A percentile compares a stretch with the other conserved stretches of the same genome.
These are phyloP conservation scores for Pangasius djambal DNA, from an alignment of 2,797 vertebrate species.

Conservation along the genomic window DNA sequence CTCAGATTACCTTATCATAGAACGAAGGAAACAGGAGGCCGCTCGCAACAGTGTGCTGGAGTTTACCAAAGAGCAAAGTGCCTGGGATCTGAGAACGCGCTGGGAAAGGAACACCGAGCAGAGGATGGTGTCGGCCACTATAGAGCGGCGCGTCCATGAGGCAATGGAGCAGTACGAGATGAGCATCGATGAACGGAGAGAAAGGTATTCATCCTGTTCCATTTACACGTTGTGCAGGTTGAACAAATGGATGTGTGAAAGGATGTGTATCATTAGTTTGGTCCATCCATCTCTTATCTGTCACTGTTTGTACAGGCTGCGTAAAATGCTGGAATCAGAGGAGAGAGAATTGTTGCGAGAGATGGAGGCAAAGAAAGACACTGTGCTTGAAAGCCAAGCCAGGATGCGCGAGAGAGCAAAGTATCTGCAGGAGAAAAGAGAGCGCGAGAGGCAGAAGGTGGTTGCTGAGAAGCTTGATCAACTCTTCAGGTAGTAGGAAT, in stretches of 20 bases:
- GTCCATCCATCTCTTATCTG: not conserved
- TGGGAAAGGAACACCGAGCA: conserved; percentile 73
- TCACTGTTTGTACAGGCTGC: conserved; percentile 74
- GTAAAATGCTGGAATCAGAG: conserved; percentile 80
- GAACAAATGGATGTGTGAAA: not conserved
- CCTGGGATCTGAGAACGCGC: conserved; percentile 49
- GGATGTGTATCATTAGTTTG: not conserved
- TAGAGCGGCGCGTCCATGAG: conserved; percentile 67
- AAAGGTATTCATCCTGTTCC: conserved; percentile 72
- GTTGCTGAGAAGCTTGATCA: conserved; percentile 84
- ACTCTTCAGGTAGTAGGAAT: conserved; percentile 82
- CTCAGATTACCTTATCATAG: conserved; percentile 56
- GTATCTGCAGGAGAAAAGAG: conserved; percentile 77
- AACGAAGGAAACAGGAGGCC: conserved; percentile 62
- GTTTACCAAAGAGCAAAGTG: conserved; percentile 67
- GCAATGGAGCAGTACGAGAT: conserved; percentile 69
- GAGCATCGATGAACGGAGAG: conserved; percentile 72
- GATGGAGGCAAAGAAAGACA: conserved; percentile 75
- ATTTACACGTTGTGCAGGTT: not conserved
- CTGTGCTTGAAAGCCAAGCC: conserved; percentile 69
- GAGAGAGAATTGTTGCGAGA: conserved; percentile 78
- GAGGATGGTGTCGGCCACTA: conserved; percentile 59
- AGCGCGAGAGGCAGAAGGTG: conserved; percentile 79
- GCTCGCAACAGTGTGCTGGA: conserved; percentile 61
- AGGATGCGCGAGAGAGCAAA: conserved; percentile 78